Evolutionary conservation across 2,113 vertebrate genomes (phyloP).

Genomic region (Chlorodrepanis virens): DNA sequence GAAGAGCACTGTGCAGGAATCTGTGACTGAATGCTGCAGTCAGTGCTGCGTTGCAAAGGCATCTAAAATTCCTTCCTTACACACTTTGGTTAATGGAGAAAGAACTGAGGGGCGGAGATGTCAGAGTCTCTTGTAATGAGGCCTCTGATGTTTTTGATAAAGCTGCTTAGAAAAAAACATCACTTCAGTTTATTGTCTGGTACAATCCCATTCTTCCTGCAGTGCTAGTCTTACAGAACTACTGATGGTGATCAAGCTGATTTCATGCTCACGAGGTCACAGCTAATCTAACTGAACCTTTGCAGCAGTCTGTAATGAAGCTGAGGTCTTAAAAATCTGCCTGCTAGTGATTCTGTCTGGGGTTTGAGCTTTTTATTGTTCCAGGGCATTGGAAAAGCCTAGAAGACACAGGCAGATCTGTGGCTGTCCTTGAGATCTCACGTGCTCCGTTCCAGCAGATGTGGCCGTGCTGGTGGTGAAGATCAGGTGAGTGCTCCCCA

Average conservation of each 20-base stretch:
- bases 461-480: neutral
- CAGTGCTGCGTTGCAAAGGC: neutral
- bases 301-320: neutral
- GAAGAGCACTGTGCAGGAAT: neutral
- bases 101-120: neutral
- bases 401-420: neutral
- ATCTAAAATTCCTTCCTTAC: neutral
- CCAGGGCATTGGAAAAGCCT: neutral
- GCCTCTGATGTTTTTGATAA: neutral
- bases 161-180: neutral
- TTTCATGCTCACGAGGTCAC: neutral
- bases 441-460: accelerated
- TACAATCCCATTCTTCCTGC: neutral
- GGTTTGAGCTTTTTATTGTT: neutral
- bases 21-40: neutral
- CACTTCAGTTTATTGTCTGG: neutral
- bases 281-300: neutral
- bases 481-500: neutral
- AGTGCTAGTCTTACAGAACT: neutral
- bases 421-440: neutral
- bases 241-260: neutral
- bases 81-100: neutral
- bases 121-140: neutral
- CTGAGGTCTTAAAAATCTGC: neutral
- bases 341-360: neutral